A percentile compares a stretch with the other conserved stretches of the same genome.
phyloP scores from a whole-genome alignment of 2,888 invertebrate genomes.

The Synanthedon formicaeformis region DNA sequence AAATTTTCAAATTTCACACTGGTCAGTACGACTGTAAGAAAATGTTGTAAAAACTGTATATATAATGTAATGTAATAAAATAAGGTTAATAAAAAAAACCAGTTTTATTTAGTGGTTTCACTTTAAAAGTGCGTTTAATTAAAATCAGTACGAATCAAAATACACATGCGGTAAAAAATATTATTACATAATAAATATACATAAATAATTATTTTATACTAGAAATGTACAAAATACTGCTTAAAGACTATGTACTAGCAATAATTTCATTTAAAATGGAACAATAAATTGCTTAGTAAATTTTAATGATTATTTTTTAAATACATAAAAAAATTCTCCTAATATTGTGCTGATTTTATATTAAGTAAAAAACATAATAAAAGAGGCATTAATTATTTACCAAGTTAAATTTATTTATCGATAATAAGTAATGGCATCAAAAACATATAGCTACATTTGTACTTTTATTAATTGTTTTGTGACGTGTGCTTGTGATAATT shows the following conservation, averaged over 20 bases:
- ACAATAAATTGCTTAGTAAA: neutral
- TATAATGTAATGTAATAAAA: neutral
- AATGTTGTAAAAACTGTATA: neutral
- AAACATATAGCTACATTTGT: no score
- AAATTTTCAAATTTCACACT: neutral
- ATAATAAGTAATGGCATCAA: no score
- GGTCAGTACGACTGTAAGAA: neutral
- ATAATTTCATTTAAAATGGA: neutral
- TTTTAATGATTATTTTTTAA: no score
- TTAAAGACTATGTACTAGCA: neutral
- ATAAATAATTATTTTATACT: slow-evolving; percentile 28
- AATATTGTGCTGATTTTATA: no score
- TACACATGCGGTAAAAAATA: slow-evolving; percentile 12
- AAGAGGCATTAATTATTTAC: no score
- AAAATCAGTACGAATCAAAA: slow-evolving; percentile 43
- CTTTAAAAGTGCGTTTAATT: slow-evolving; percentile 62
- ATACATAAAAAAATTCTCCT: no score
- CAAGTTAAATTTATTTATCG: no score
- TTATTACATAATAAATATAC: slow-evolving; percentile 45
- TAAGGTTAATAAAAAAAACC: slow-evolving; percentile 8
- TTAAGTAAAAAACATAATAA: no score
- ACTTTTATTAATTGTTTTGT: no score
- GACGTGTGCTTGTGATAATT: no score
- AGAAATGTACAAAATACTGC: slow-evolving; percentile 16
- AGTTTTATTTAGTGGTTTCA: slow-evolving; percentile 34